Evolutionary conservation across 1,140 invertebrate genomes (phyloP), one percentile per base, ranked within the genome.

Genomic region (Prorops nasuta): DNA sequence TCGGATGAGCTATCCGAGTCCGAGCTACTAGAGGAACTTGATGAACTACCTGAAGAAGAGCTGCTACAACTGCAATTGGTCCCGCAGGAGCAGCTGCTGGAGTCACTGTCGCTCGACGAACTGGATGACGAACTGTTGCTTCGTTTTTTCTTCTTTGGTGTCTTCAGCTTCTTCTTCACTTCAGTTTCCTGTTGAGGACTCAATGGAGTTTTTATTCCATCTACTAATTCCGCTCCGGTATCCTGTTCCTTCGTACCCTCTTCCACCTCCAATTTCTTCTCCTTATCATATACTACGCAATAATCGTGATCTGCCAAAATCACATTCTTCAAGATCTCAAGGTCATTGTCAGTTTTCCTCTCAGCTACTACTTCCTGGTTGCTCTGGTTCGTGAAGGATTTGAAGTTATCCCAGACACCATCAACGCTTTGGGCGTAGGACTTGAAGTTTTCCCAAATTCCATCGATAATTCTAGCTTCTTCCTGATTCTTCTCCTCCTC

Each of bases 391-490:
- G 20, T 35, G n/a, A n/a, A n/a, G n/a, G n/a, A n/a, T n/a, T n/a
- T n/a, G n/a, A n/a, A n/a, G 4, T 38, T 37, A 18, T 45, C 41
- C 39, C 46, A 16, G 77, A 66, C 40, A 79, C 79, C 21, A 77
- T 79, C 19, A 81, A 71, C 4, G 50, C 76, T 77, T 9, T 84
- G 83, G 56, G 85, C 80, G 64, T 84, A 86, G 20, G 82, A 83
- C 66, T 87, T 86, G 47, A 91, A 89, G 65, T 90, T 90, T 61
- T 91, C 86, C 88, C 88, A 90, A 65, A 90, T 90, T n/a, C 87
- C 85, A 53, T 84, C 81, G 60, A 84, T 80, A 49, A 76, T 74
- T 24, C 69, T 64, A 0, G 66, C 73, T 16, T 74, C 70, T 31
- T 78, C 63, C 31, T 74, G 61, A 56, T 81, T 79, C 15, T 80